Conservation (phyloP, 2,113 vertebrate genomes). For the Odontesthes bonariensis region DNA sequence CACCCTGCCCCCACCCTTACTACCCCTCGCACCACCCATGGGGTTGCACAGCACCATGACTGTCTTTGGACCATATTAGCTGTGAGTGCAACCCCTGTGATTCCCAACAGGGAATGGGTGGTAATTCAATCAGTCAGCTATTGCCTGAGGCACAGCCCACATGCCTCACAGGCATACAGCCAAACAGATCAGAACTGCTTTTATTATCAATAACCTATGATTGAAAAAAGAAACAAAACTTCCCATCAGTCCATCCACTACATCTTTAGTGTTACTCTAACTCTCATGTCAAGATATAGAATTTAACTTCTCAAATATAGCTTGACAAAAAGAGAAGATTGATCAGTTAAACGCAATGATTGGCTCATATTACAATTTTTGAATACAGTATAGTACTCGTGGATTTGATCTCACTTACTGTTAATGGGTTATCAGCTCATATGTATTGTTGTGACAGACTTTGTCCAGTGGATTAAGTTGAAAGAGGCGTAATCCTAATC, state of each 20-base stretch:
- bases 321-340: background rate
- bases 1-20: slow-evolving; percentile 26
- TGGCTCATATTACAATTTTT: background rate
- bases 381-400: background rate
- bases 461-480: slow-evolving; percentile 63
- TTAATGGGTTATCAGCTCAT: slow-evolving; percentile 30
- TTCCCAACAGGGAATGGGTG: slow-evolving; percentile 56
- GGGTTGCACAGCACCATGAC: slow-evolving; percentile 43
- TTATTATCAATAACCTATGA: background rate
- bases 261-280: background rate
- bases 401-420: background rate
- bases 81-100: slow-evolving; percentile 51
- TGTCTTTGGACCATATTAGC: slow-evolving; percentile 69
- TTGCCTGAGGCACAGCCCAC: slow-evolving; percentile 46
- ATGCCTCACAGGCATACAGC: slow-evolving; percentile 32
- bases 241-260: background rate
- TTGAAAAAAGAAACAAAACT: background rate
- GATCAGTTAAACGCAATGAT: background rate
- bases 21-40: slow-evolving; percentile 31
- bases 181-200: slow-evolving; percentile 1
- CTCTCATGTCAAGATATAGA: background rate
- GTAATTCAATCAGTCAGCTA: slow-evolving; percentile 71
- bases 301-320: background rate
- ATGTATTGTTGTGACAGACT: slow-evolving; percentile 21
- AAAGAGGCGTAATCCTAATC: slow-evolving; percentile 70